A percentile compares a stretch with the other conserved stretches of the same genome.
Evolutionary conservation across 2,113 vertebrate genomes (phyloP).

Genomic region (Cygnus buccinator): DNA sequence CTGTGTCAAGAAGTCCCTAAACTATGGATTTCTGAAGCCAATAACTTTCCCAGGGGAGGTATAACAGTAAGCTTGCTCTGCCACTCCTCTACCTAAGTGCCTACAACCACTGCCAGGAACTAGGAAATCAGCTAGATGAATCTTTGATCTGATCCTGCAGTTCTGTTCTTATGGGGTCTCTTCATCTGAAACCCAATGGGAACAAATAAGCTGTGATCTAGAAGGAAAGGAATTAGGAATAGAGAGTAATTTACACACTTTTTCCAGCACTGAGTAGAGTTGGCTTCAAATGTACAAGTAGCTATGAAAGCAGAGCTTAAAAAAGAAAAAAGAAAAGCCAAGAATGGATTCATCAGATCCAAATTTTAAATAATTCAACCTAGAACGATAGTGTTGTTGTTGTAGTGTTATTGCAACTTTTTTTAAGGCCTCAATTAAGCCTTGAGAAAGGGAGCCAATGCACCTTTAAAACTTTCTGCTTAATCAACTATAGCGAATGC

Average conservation of each 20-base stretch:
- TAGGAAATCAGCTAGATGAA: neutral
- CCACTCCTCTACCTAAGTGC: neutral
- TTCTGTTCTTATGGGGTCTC: neutral
- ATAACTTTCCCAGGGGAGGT: neutral
- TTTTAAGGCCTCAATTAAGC: slow-evolving; percentile 72
- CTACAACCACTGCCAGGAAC: neutral
- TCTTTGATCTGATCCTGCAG: neutral
- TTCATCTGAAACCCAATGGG: neutral
- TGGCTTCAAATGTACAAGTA: neutral
- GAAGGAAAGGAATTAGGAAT: neutral
- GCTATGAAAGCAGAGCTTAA: neutral
- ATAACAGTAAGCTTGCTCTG: neutral
- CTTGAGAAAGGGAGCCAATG: slow-evolving; percentile 73
- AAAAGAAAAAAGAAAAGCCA: neutral
- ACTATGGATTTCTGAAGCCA: neutral
- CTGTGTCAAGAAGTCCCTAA: neutral
- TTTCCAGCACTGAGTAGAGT: neutral
- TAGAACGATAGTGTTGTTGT: slow-evolving; percentile 11
- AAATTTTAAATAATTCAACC: slow-evolving; percentile 55
- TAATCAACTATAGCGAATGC: slow-evolving; percentile 81
- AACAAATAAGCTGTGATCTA: neutral
- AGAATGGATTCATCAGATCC: neutral
- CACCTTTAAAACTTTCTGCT: slow-evolving; percentile 81
- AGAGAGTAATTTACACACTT: neutral
- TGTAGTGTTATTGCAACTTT: slow-evolving; percentile 47